Conservation (phyloP, 2,113 vertebrate species). For the Oncorhynchus kisutch region DNA sequence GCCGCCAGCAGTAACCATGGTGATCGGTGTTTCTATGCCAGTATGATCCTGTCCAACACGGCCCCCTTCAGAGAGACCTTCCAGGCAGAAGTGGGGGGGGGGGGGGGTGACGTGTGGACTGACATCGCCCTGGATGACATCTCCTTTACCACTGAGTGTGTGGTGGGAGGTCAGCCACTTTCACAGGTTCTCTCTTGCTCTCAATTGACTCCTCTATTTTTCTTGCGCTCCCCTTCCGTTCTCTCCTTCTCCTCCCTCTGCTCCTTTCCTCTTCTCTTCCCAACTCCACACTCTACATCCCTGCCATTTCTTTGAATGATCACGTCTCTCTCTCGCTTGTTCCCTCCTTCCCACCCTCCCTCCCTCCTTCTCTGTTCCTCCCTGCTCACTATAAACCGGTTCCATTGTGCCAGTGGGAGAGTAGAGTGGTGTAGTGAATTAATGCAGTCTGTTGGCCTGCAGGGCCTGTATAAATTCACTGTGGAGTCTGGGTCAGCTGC, state of each 20-base stretch:
- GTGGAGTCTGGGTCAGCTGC: constrained; percentile 30
- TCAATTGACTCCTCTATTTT: too few relatives aligned
- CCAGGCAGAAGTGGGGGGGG: constrained; percentile 72
- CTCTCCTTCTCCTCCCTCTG: constrained; percentile 3
- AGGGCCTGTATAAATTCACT: constrained; percentile 50
- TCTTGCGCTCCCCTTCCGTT: too few relatives aligned
- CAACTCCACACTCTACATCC: constrained; percentile 16
- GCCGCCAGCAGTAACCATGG: constrained; percentile 74
- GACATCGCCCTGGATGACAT: constrained; percentile 89
- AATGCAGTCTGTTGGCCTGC: constrained; percentile 49
- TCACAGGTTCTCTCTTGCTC: neutral
- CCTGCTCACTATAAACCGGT: constrained; percentile 15
- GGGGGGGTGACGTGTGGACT: constrained; percentile 67
- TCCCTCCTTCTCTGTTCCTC: neutral
- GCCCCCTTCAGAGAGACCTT: constrained; percentile 82
- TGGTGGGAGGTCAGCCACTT: constrained; percentile 55
- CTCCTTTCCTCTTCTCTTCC: constrained; percentile 1
- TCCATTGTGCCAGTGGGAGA: neutral
- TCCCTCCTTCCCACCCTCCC: neutral
- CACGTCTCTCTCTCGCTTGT: neutral
- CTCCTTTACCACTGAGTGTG: constrained; percentile 83
- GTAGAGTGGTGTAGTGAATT: constrained; percentile 32
- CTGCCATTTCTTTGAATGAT: constrained; percentile 16
- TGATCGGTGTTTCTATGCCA: constrained; percentile 78
- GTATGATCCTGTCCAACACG: constrained; percentile 78